Conservation (phyloP, 2,888 invertebrate genomes). For the Volucella zonaria region DNA sequence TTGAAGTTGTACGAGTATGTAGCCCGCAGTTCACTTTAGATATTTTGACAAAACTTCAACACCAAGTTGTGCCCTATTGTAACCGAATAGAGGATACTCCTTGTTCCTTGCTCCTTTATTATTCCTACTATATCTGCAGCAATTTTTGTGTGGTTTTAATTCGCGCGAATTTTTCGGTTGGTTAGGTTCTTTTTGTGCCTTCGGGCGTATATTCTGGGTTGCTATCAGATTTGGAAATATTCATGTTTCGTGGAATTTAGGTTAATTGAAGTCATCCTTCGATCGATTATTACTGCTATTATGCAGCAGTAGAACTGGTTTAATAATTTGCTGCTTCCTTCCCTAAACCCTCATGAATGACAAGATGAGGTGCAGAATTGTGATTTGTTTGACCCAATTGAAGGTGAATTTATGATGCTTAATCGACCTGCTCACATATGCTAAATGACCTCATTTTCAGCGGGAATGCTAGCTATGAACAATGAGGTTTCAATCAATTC, state of each 20-base stretch:
- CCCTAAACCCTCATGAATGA: no score
- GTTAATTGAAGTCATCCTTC: slow-evolving; percentile 71
- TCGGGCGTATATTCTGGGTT: slow-evolving; percentile 37
- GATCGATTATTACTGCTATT: slow-evolving; percentile 53
- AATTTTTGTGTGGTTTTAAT: slow-evolving; percentile 3
- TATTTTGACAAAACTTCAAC: slow-evolving; percentile 44
- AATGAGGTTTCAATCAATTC: no score
- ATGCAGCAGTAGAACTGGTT: neutral
- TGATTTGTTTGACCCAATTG: no score
- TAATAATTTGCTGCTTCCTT: no score
- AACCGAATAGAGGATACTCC: no score
- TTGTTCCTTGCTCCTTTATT: neutral
- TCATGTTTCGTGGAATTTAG: slow-evolving; percentile 48
- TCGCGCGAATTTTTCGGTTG: slow-evolving; percentile 31
- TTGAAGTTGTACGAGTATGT: slow-evolving; percentile 4
- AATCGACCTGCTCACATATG: no score
- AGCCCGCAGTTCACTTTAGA: slow-evolving; percentile 40
- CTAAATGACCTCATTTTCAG: no score
- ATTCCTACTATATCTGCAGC: neutral
- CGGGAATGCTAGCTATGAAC: no score
- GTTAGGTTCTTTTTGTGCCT: slow-evolving; percentile 38
- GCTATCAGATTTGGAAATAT: slow-evolving; percentile 54
- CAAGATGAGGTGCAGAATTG: no score
- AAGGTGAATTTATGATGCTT: no score
- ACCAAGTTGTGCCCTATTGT: slow-evolving; percentile 1